A percentile compares a stretch with the other conserved stretches of the same genome.
Conservation (phyloP, 2,888 invertebrate genomes). For the Aproaerema taeniolella region DNA sequence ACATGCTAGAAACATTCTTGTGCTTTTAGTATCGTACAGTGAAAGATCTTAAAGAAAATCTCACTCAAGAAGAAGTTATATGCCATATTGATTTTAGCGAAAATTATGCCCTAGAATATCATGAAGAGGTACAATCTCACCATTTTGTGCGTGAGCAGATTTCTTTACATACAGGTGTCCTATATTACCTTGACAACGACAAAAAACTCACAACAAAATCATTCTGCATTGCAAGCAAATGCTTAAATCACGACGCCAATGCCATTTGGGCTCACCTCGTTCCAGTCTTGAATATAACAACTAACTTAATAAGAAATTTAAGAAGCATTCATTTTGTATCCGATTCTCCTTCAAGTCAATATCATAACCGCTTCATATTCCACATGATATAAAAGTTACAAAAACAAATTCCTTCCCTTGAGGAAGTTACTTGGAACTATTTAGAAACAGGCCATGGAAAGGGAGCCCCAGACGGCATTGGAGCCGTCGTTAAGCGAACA, state of each 20-base stretch:
- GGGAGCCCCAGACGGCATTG: neutral
- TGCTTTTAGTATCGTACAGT: neutral
- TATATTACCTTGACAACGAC: neutral
- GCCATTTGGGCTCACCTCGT: neutral
- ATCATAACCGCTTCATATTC: neutral
- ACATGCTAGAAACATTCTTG: neutral
- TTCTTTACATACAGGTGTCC: neutral
- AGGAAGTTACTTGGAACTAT: neutral
- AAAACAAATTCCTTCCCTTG: neutral
- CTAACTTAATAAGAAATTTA: neutral
- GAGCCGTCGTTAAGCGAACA: neutral
- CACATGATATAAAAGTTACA: neutral
- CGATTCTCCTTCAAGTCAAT: neutral
- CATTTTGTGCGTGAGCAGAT: neutral
- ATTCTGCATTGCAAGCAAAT: neutral
- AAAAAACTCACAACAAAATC: neutral
- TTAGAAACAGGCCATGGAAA: neutral
- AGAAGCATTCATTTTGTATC: neutral
- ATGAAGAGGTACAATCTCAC: neutral
- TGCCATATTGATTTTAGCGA: neutral
- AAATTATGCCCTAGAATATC: neutral
- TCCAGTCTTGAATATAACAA: neutral
- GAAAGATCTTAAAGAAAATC: neutral
- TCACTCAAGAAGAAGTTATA: neutral
- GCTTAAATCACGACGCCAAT: neutral